Evolutionary conservation across 2,113 vertebrate genomes (phyloP).

Genomic region (Candoia aspera): DNA sequence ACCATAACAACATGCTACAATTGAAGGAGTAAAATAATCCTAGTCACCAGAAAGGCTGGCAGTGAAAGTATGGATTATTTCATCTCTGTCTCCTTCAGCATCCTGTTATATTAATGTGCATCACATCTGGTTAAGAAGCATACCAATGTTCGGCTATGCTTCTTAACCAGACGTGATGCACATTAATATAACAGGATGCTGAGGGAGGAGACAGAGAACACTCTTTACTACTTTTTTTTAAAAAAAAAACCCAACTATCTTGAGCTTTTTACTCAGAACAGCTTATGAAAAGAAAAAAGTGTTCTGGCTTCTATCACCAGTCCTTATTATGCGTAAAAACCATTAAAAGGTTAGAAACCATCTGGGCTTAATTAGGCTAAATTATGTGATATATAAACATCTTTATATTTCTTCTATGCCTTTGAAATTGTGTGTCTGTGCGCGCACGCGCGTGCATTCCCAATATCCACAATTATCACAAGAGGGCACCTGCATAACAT

Average conservation of each 20-base stretch:
- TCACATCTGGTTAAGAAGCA: not conserved
- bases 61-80: not conserved
- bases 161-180: no score
- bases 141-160: not conserved
- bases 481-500: constrained; percentile 32
- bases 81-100: not conserved
- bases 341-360: not conserved
- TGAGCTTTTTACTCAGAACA: not conserved
- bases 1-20: not conserved
- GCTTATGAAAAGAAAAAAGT: not conserved
- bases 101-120: not conserved
- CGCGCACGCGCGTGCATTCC: not conserved
- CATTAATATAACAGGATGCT: no score
- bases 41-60: not conserved
- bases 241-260: not conserved
- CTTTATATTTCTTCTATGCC: not conserved
- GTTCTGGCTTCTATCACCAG: not conserved
- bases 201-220: not conserved
- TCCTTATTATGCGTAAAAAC: not conserved
- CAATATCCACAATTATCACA: constrained; percentile 11
- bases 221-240: not conserved
- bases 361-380: not conserved
- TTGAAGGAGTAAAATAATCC: not conserved
- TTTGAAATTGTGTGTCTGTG: not conserved
- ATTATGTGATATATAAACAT: not conserved